Base-by-base conservation (phyloP, 2,797 vertebrate species). In the Spinus olivaceus region DNA sequence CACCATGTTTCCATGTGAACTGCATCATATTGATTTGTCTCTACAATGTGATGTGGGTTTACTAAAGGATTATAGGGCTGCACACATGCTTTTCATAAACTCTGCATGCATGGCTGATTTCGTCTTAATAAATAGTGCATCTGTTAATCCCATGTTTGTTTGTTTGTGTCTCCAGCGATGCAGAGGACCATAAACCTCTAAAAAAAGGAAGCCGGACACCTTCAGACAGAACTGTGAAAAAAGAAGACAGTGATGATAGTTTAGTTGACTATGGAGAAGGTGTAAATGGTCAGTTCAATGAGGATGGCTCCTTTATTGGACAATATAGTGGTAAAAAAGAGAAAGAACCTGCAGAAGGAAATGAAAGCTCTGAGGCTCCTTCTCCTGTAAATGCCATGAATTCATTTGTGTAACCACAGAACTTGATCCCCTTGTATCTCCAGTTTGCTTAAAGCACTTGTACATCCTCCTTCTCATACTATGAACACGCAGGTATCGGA, bases 191-290 rank as follows among this genome's bases (percentile, higher is more conserved):
- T 97, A 99, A 99, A 98, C 99, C 99, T 78, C 98, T 99, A 97
- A 99, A 99, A 98, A 99, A 99, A 98, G 99, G 99, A 96, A 99
- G 99, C 97, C 98, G 99, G 96, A 99, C 99, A 61, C 99, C 99
- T 70, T 99, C 99, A 97, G 99, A 99, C 95, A 99, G 99, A 96
- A 99, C 99, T 96, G 99, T 99, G 98, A 99, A 99, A 98, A 98
- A 99, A 93, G 99, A 99, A 95, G 98, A 99, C 95, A 99, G 99
- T 94, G 99, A 99, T 90, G 99, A 99, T 97, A 99, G 99, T 98
- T 98, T 99, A 98, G 99, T 99, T 98, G 99, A 99, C 98, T 99
- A 99, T 98, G 99, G 99, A 89, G 99, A 99, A 97, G 99, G 99
- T 79, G 99, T 99, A 95, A 99, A 99, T 59, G 99, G 99, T 90